Evolutionary conservation across 2,888 invertebrate genomes (phyloP).

Genomic region (Biston stratarius): DNA sequence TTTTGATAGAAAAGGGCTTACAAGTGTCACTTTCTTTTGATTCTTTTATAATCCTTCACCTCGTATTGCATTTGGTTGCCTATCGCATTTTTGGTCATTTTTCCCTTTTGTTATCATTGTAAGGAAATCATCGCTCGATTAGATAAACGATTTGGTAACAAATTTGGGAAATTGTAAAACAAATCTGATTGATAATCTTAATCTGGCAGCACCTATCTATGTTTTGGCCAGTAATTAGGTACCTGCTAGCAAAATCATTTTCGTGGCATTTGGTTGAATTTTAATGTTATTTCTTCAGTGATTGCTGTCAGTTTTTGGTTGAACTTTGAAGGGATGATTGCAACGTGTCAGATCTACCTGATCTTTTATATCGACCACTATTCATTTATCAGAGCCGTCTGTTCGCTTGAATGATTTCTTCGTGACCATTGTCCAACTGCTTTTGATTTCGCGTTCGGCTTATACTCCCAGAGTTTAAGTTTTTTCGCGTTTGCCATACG

Average conservation of each 20-base stretch:
- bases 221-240: conserved; percentile 12
- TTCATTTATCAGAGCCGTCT: conserved; percentile 61
- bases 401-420: conserved; percentile 66
- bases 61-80: conserved; percentile 43
- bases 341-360: conserved; percentile 79
- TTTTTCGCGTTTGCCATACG: conserved; percentile 63
- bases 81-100: conserved; percentile 42
- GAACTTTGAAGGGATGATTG: conserved; percentile 65
- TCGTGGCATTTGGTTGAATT: conserved; percentile 32
- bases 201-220: conserved; percentile 26
- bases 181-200: conserved; percentile 30
- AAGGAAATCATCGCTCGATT: conserved; percentile 34
- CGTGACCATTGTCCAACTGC: conserved; percentile 85
- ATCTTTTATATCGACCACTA: conserved; percentile 71
- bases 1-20: conserved; percentile 82
- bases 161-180: conserved; percentile 25
- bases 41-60: conserved; percentile 47
- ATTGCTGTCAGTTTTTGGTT: conserved; percentile 53
- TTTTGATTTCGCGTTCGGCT: conserved; percentile 75
- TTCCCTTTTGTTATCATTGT: conserved; percentile 29
- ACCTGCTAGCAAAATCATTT: neutral
- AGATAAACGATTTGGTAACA: conserved; percentile 26
- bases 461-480: conserved; percentile 60
- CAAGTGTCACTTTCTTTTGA: conserved; percentile 77
- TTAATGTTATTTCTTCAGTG: conserved; percentile 24